Percentiles rank a stretch among this genome's conserved stretches.
Conservation (phyloP, 53 echinoderm and acorn worm species). For the Mesocentrotus franciscanus region DNA sequence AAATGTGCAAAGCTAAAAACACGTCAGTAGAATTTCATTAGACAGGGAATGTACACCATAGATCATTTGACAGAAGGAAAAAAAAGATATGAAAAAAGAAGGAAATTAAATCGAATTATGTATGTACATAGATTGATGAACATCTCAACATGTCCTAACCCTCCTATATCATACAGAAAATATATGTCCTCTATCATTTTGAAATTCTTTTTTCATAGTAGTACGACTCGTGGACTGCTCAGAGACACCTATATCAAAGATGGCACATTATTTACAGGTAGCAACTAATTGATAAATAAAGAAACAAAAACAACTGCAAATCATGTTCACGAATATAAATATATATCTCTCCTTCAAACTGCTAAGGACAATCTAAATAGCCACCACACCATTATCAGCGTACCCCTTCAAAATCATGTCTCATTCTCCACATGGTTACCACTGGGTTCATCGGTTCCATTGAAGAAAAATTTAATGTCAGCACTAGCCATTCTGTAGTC, state of each 20-base stretch:
- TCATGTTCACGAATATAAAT: neutral
- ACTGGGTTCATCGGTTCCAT: neutral
- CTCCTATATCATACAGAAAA: neutral
- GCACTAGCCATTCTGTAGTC: too few relatives aligned
- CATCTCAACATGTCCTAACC: too few relatives aligned
- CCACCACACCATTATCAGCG: neutral
- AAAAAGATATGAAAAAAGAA: neutral
- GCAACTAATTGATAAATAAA: neutral
- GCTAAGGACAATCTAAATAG: neutral
- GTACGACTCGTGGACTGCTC: neutral
- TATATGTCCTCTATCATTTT: neutral
- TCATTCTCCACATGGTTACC: neutral
- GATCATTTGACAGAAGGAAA: neutral
- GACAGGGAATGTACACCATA: neutral
- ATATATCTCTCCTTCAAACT: neutral
- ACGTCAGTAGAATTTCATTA: neutral
- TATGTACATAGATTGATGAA: neutral
- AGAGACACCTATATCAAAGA: neutral
- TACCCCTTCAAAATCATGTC: neutral
- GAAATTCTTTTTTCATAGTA: neutral
- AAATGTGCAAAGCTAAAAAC: conserved; percentile 16
- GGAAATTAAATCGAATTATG: neutral
- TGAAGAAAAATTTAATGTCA: too few relatives aligned
- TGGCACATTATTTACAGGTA: neutral
- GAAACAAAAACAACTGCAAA: neutral